A percentile compares a stretch with the other conserved stretches of the same genome.
Conservation (phyloP, 2,888 invertebrate species). For the Trimorus sp. region DNA sequence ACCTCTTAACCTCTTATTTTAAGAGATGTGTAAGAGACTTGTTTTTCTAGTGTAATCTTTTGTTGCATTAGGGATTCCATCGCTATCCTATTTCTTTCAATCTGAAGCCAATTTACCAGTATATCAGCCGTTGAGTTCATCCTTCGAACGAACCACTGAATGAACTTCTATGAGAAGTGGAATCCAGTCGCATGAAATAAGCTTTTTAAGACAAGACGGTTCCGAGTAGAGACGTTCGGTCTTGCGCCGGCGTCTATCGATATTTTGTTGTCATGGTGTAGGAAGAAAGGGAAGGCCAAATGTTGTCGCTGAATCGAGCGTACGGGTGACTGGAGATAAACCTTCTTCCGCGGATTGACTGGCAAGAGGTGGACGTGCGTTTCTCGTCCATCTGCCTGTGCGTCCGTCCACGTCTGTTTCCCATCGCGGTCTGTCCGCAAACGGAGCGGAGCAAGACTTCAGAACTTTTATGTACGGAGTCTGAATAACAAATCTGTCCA, state of each 20-base stretch:
- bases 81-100: too few relatives aligned
- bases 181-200: too few relatives aligned
- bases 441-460: slow-evolving; percentile 81
- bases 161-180: too few relatives aligned
- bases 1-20: too few relatives aligned
- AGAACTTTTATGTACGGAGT: slow-evolving; percentile 81
- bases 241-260: not conserved
- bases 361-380: slow-evolving; percentile 73
- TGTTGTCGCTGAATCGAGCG: slow-evolving; percentile 53
- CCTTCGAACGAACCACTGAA: too few relatives aligned
- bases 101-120: too few relatives aligned
- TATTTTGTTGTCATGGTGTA: slow-evolving; percentile 16
- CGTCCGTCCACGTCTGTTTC: slow-evolving; percentile 72
- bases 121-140: too few relatives aligned
- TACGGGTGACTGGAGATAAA: slow-evolving; percentile 70
- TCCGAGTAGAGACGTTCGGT: not conserved
- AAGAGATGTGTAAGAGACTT: too few relatives aligned
- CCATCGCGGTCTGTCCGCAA: slow-evolving; percentile 76
- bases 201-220: not conserved
- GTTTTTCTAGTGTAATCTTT: too few relatives aligned
- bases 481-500: slow-evolving; percentile 82
- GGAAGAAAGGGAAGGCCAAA: slow-evolving; percentile 32
- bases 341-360: slow-evolving; percentile 69
- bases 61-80: too few relatives aligned
- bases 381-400: slow-evolving; percentile 72